Base-by-base conservation (phyloP, 2,113 vertebrate species). In the Climacteris rufus region DNA sequence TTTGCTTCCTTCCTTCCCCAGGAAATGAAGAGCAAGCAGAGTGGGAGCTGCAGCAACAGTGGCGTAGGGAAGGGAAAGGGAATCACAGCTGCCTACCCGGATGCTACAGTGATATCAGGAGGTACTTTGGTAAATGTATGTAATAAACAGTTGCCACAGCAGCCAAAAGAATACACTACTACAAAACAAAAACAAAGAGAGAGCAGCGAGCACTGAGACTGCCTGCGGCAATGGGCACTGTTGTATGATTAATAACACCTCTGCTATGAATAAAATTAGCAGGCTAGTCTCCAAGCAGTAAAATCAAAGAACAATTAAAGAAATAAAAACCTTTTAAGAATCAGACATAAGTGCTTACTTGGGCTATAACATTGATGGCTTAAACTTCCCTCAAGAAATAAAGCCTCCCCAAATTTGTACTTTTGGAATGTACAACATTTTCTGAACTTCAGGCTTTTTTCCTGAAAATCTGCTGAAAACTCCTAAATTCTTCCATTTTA, bases 81-180 rank as follows among this genome's bases (percentile, higher is more conserved):
- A 94, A n/a, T 47, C 79, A 79, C 87, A 94, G 93, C 83, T 94
- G 95, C 92, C 79, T 56, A 39, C 60, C 75, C 96, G 95, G 93
- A 96, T 94, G 87, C 85, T 90, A 66, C 82, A 92, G 63, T 56
- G 68, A n/a, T 90, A 88, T 47, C 87, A 83, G 50, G 50, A 88
- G 85, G 56, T 90, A 77, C 93, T 94, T 93, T 90, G 91, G 95
- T 66, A 93, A 96, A 96, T 93, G 91, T 50, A 79, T 70, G 78
- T 71, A 96, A 96, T 97, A 96, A 93, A 90, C 90, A 93, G 82
- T 96, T 95, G 87, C 93, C 93, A 96, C 87, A 96, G 90, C 88
- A 96, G 94, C 94, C 95, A 96, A 90, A 95, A 82, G 63, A 94
- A 93, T 66, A 93, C 71, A 81, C 35, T 93, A 87, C 54, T 66